A percentile compares a stretch with the other conserved stretches of the same genome.
phyloP scores from a whole-genome alignment of 2,113 vertebrate genomes.

The Carassius carassius region DNA sequence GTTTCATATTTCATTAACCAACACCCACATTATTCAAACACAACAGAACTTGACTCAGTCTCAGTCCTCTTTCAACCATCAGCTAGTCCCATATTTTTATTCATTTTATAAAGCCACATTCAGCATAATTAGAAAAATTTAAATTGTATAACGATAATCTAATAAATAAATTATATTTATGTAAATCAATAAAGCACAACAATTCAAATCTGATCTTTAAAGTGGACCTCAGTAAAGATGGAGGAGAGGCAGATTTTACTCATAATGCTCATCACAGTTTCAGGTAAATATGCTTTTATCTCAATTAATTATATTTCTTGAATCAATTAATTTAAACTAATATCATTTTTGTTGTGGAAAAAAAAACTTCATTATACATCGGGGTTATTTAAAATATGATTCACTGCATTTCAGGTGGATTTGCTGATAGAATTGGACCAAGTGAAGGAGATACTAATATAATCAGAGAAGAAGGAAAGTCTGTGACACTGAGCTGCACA shows the following conservation, averaged over 20 bases:
- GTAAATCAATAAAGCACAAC: background rate
- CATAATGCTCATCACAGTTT: slow-evolving; percentile 5
- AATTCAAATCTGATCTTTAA: background rate
- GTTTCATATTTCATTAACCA: background rate
- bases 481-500: slow-evolving; percentile 24
- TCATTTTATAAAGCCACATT: background rate
- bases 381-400: background rate
- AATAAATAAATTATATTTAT: background rate
- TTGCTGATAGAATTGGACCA: background rate
- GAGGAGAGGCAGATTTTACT: background rate
- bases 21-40: background rate
- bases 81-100: background rate
- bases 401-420: background rate
- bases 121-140: background rate
- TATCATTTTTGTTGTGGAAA: background rate
- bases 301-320: background rate
- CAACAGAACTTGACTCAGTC: background rate
- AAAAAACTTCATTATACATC: background rate
- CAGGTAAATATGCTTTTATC: background rate
- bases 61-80: background rate
- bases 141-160: background rate
- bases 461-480: background rate
- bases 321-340: background rate
- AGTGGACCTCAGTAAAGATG: background rate
- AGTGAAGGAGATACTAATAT: background rate